Conservation (phyloP, 2,113 vertebrate genomes). For the Menura novaehollandiae region DNA sequence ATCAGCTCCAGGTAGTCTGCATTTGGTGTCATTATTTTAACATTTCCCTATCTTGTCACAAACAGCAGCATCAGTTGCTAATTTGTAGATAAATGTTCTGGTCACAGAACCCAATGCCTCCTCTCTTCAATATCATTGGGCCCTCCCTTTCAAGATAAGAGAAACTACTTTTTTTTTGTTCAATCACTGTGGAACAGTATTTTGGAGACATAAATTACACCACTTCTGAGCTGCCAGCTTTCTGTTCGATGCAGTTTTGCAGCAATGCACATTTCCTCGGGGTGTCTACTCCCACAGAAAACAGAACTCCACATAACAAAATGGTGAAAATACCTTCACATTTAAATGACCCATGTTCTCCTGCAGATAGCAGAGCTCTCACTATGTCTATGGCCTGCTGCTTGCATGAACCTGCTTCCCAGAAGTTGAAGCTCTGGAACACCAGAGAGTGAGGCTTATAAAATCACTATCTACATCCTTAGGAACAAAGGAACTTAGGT, state of each 20-base stretch:
- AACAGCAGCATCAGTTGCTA: background rate
- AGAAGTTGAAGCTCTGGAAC: background rate
- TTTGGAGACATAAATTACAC: background rate
- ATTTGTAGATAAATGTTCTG: background rate
- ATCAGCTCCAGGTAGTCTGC: background rate
- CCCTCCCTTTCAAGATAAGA: background rate
- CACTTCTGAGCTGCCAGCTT: background rate
- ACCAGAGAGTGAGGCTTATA: background rate
- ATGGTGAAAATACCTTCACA: background rate
- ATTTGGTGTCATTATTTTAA: background rate
- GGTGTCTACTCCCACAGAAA: background rate
- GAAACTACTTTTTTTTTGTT: background rate
- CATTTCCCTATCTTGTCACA: background rate
- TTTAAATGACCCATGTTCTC: background rate
- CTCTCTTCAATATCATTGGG: background rate
- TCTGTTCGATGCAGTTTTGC: background rate
- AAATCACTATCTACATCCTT: background rate
- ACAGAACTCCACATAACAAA: background rate
- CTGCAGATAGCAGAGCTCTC: background rate
- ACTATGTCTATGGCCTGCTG: background rate
- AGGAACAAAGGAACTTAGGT: background rate
- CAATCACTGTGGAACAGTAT: background rate
- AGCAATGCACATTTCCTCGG: background rate
- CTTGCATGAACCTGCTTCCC: background rate
- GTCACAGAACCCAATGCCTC: background rate